Base-by-base conservation (phyloP, 1,140 invertebrate species). In the Drosophila eugracilis region DNA sequence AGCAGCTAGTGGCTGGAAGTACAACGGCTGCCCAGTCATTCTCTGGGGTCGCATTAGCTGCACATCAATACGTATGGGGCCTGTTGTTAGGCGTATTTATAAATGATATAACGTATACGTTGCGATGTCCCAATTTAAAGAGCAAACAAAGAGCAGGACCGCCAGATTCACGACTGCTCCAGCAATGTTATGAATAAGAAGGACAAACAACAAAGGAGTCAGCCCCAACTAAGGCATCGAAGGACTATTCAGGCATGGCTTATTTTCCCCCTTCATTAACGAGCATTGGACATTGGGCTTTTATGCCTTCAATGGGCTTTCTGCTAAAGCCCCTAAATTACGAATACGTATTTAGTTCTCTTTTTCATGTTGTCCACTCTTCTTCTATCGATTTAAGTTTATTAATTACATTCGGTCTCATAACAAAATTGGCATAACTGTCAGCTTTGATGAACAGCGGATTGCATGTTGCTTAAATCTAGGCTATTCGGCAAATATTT, bases 1-100 rank as follows among this genome's bases (percentile, higher is more conserved):
- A 30, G 28, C 28, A 4, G 4, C 10, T 32, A 3, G 1, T 30
- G 1, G 7, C 50, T 36, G 9, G 14, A 42, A 49, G 24, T 45
- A 14, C 42, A 55, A 28, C 50, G 37, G 49, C 32, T 42, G 53
- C 28, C 66, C 54, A 86, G 83, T 75, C 83, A 86, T 65, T 80
- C 81, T 81, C 81, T 58, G 47, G 81, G 83, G 81, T 81, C 78
- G 77, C 81, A 86, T 86, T 86, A 86, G 81, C 69, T 81, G 77
- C 83, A 88, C 78, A 81, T 86, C 81, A 81, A 88, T 86, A 74
- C 72, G 37, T 70, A 30, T 67, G 48, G 47, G 57, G 47, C 58
- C 45, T 53, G 67, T 81, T 88, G 83, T 86, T 75, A 78, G 83
- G 83, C 83, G 79, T 78, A 88, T 88, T 81, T 88, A 88, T 88